A percentile compares a stretch with the other conserved stretches of the same genome.
These are phyloP conservation scores for Scolanthus callimorphus DNA, from an alignment of 92 coral and sea anemone genomes.

Conservation along the genomic window DNA sequence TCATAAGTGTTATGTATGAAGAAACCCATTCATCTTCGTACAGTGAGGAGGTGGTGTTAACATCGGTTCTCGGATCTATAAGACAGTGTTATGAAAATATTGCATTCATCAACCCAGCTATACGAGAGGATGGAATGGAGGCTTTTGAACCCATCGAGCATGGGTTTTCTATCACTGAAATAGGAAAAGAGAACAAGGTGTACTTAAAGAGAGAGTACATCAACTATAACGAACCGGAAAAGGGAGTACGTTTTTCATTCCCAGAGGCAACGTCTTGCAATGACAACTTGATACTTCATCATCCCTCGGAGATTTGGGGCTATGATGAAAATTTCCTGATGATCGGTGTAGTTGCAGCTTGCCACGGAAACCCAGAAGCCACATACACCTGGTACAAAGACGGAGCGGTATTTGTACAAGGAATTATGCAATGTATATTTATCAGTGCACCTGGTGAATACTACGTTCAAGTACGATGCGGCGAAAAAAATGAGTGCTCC, in stretches of 20 bases:
- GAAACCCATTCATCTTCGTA: no score
- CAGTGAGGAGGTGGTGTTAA: constrained; percentile 5
- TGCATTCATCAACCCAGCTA: constrained; percentile 1
- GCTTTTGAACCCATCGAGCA: constrained; percentile 16
- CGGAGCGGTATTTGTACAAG: constrained; percentile 15
- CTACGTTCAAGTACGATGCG: constrained; percentile 23
- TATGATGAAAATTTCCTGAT: constrained; percentile 38
- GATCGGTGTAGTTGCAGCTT: constrained; percentile 51
- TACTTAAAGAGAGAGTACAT: no score
- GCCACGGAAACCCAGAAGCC: constrained; percentile 6
- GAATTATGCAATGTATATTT: constrained; percentile 11
- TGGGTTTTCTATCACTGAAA: constrained; percentile 18
- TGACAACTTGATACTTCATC: constrained; percentile 24
- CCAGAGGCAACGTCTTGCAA: neutral
- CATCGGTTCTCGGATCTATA: neutral
- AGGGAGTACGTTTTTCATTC: neutral
- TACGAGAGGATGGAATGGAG: constrained; percentile 4
- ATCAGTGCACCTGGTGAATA: constrained; percentile 27
- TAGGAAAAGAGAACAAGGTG: constrained; percentile 1
- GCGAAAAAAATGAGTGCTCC: constrained; percentile 5
- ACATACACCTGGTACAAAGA: constrained; percentile 35
- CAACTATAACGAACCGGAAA: no score
- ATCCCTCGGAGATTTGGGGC: constrained; percentile 61
- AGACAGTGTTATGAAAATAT: constrained; percentile 11
- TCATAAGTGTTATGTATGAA: no score